Percentiles rank a stretch among this genome's conserved stretches.
Evolutionary conservation across 2,113 vertebrate genomes (phyloP).

Genomic region (Osmerus mordax): DNA sequence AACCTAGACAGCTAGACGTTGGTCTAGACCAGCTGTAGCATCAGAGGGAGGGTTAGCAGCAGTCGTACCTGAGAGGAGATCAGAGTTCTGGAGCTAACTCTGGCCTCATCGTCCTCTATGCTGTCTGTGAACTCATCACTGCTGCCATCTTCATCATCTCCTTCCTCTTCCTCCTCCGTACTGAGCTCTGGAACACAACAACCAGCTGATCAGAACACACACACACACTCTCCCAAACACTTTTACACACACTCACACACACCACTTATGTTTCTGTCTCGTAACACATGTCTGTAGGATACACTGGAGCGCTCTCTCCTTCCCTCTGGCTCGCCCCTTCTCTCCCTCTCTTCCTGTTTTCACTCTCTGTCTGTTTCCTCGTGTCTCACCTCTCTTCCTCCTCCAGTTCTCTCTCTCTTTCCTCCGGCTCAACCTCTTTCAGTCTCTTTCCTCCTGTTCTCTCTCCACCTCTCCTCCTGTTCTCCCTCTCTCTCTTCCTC

Average conservation of each 20-base stretch:
- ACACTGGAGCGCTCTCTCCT: background rate
- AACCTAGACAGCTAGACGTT: background rate
- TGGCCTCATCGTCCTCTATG: slow-evolving; percentile 77
- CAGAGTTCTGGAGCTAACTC: slow-evolving; percentile 51
- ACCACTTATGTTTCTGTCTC: too few species aligned
- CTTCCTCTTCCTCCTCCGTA: slow-evolving; percentile 62
- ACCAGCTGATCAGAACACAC: slow-evolving; percentile 24
- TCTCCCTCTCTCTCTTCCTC: slow-evolving; percentile 5
- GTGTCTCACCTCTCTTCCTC: slow-evolving; percentile 5
- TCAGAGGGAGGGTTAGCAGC: background rate
- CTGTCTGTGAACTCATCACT: slow-evolving; percentile 78
- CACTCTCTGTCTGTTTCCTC: background rate
- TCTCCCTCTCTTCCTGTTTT: slow-evolving; percentile 4
- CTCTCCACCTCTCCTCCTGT: slow-evolving; percentile 3
- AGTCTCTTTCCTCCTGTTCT: background rate
- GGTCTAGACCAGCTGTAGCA: background rate
- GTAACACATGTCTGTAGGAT: too few species aligned
- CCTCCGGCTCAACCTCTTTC: background rate
- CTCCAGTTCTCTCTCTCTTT: background rate
- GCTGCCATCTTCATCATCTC: slow-evolving; percentile 61
- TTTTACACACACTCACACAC: too few species aligned
- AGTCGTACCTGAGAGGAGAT: slow-evolving; percentile 65
- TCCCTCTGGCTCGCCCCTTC: slow-evolving; percentile 5
- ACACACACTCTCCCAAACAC: background rate
- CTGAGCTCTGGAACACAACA: slow-evolving; percentile 72